Base-by-base conservation (phyloP, 2,888 invertebrate species). In the Cremastinae sp. region DNA sequence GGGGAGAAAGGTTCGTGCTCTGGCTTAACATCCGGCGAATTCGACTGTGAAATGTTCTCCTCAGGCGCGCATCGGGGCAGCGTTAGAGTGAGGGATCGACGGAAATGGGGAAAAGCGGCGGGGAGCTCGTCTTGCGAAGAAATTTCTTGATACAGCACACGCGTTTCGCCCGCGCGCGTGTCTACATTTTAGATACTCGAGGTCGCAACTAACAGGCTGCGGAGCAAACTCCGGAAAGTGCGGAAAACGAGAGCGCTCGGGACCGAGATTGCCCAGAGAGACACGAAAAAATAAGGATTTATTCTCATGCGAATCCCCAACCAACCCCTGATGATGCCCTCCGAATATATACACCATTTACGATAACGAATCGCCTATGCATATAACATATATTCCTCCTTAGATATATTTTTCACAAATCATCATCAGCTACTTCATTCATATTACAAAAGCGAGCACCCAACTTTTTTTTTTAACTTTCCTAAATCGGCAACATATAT, bases 31-130 rank as follows among this genome's bases (percentile, higher is more conserved):
- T 75, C 70, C 74, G 78, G 83, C 85, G 85, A 82, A 84, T 85
- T 86, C 88, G 88, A 87, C 88, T 89, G 88, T 88, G 82, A 89
- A 89, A 89, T 89, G 88, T 84, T 83, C 85, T 88, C 87, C 87
- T 88, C 86, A 87, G 87, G 86, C 85, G 85, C 83, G 5, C 28
- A 28, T 28, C 28, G 83, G 72, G 68, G 58, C 53, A 18, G 22
- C 47, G 62, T 20, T 39, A 20, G 28, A 20, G 77, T 82, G 80
- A 79, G 75, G 80, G 72, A 81, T 83, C 80, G 81, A 79, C 73
- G 64, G 39, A 35, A 37, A 14, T n/a, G 41, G 16, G 22, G 35
- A 18, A 10, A 22, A 80, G 72, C 37, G 14, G 9, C 37, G 35
- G n/a, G 41, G 22, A 22, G 20, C 18, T 22, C 39, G 18, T 16